Evolutionary conservation across 64 coral and sea anemone genomes (phyloP), one percentile per base, ranked within the genome.

Genomic region (Pocillopora verrucosa): DNA sequence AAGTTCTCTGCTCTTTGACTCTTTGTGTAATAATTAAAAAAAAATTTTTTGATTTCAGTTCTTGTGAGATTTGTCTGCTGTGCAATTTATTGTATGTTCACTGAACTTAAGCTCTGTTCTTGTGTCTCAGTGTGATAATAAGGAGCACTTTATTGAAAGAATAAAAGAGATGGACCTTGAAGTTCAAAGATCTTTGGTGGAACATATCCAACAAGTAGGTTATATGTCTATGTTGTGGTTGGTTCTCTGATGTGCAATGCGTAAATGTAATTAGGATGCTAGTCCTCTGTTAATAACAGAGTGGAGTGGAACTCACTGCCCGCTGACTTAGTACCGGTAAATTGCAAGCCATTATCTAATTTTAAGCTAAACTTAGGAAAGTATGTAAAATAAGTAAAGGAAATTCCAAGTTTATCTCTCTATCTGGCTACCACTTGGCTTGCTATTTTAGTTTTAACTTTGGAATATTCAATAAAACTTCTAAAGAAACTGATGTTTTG

Each of bases 141-240:
- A 98, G 65, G 92, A 98, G 67, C 86, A 89, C 82, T 98, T 98
- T 19, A 94, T 98, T 82, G 90, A 88, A 80, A 94, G 89, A 77
- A 98, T 98, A 64, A 98, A 65, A 59, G 75, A 88, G 59, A 56
- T 98, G 68, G 87, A 98, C 34, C 76, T 92, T 64, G 89, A 92
- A 73, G 92, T 98, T 38, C 96, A 98, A 73, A 87, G 86, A 41
- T 82, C 73, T 56, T 89, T 98, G 58, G 96, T 98, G 60, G 86
- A 92, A 7, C 92, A 77, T 72, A 98, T 98, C 58, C 91, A 94
- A 74, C 85, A 98, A 83, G 94, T 96, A 79, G 87, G 76, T 30
- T 6, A 35, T 68, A 10, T 51, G 17, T 25, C 17, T 9, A 5
- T 69, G 34, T 80, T 78, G 9, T 12, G 34, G 11, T 17, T 41